Conservation (phyloP, 1,140 invertebrate genomes). For the Dryas iulia region DNA sequence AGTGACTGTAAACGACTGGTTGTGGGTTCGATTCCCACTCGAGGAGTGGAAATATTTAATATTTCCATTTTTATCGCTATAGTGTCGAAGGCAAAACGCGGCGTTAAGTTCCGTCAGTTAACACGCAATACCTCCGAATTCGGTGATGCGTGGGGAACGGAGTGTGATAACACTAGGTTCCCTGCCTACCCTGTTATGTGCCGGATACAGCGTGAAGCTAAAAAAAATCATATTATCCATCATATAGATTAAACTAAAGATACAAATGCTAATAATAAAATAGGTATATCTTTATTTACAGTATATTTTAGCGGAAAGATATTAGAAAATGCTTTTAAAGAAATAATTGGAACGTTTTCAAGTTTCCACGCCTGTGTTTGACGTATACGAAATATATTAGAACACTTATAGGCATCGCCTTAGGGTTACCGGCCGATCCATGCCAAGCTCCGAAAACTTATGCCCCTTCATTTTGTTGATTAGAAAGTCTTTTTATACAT, state of each 20-base stretch:
- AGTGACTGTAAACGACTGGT: not conserved
- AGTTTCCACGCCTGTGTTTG: slow-evolving; percentile 40
- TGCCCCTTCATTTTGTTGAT: not conserved
- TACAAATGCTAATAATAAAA: slow-evolving; percentile 3
- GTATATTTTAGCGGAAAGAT: slow-evolving; percentile 31
- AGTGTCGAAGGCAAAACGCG: no score
- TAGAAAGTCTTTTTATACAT: not conserved
- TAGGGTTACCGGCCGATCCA: slow-evolving; percentile 19
- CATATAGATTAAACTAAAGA: not conserved
- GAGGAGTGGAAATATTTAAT: no score
- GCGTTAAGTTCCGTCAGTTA: no score
- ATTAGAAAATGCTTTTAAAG: slow-evolving; percentile 44
- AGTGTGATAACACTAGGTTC: no score
- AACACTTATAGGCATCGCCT: slow-evolving; percentile 37
- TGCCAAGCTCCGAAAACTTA: slow-evolving; percentile 17
- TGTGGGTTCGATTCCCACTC: no score
- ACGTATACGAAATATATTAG: slow-evolving; percentile 40
- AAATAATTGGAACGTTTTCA: slow-evolving; percentile 44
- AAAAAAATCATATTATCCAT: no score
- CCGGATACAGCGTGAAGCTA: no score
- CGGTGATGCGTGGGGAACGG: no score
- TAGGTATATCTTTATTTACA: slow-evolving; percentile 26
- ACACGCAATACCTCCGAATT: no score
- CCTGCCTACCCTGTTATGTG: no score
- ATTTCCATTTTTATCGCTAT: no score